phyloP scores from a whole-genome alignment of 1,140 invertebrate species.

The Zaprionus ornatus region DNA sequence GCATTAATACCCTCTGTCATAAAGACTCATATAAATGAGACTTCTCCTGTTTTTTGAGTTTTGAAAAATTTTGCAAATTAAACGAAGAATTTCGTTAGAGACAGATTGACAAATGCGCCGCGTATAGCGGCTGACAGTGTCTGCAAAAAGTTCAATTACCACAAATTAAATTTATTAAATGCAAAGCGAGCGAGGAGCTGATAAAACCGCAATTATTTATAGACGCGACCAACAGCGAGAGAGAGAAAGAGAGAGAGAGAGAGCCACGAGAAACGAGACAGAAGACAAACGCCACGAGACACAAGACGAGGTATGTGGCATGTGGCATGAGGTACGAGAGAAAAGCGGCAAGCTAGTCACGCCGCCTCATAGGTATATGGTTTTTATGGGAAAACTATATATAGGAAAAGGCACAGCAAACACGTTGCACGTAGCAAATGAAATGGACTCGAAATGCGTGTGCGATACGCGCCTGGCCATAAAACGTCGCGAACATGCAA shows the following conservation, averaged over 20 bases:
- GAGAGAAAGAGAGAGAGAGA: not conserved
- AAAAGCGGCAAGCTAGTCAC: slow-evolving; percentile 6
- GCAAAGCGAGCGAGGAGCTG: slow-evolving; percentile 46
- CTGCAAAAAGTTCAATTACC: slow-evolving; percentile 67
- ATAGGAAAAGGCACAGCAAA: slow-evolving; percentile 46
- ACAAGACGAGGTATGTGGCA: slow-evolving; percentile 15
- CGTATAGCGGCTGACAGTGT: slow-evolving; percentile 15
- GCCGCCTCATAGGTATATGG: slow-evolving; percentile 14
- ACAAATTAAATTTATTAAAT: slow-evolving; percentile 81
- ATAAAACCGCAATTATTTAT: slow-evolving; percentile 77
- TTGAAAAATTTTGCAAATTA: slow-evolving; percentile 62
- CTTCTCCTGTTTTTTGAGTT: slow-evolving; percentile 17
- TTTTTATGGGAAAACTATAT: slow-evolving; percentile 43
- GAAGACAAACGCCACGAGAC: slow-evolving; percentile 43
- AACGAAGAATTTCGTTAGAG: slow-evolving; percentile 51
- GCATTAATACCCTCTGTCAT: not conserved
- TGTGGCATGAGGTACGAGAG: not conserved
- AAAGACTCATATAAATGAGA: slow-evolving; percentile 16
- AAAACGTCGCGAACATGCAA: slow-evolving; percentile 73
- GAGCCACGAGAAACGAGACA: slow-evolving; percentile 16
- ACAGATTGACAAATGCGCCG: slow-evolving; percentile 49
- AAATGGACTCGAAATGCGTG: slow-evolving; percentile 75
- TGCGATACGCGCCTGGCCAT: slow-evolving; percentile 64
- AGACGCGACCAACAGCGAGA: slow-evolving; percentile 37
- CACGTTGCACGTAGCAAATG: slow-evolving; percentile 64